Base-by-base conservation (phyloP, 2,888 invertebrate species). In the Rhopalosiphum nymphaeae region DNA sequence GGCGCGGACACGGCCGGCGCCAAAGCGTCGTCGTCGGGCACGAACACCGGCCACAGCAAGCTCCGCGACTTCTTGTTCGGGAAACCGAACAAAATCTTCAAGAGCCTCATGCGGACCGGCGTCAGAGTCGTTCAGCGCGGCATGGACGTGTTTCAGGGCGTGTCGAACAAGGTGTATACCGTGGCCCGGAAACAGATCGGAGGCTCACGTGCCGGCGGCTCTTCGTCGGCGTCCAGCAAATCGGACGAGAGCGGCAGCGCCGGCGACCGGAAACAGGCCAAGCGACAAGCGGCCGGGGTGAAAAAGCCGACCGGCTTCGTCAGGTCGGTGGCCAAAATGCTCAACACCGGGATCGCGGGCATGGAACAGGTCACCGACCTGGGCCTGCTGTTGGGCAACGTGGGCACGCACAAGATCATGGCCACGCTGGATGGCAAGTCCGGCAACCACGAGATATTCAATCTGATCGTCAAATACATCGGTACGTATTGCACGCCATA, bases 401-500 rank as follows among this genome's bases (percentile, higher is more conserved):
- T 94, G 1, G 93, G 93, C 46, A 49, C 57, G 49, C 85, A 86
- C 25, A 90, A 85, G 49, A 29, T 94, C 44, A 13, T 36, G 21
- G n/a, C 93, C 44, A 11, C 5, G 0, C 61, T 94, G 57, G 42
- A 94, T 29, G 89, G 89, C 42, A 25, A 84, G n/a, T 42, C 4
- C 36, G 93, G 93, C 9, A 94, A 90, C 61, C 25, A 44, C 21
- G 90, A 90, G 49, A 86, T 94, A 5, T 36, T 86, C 29, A 86
- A 94, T 0, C 9, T 94, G 10, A 26, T 94, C 29, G 3, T 94
- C 10, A 85, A 94, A 94, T 94, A 67, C 49, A 42, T 89, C 57
- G 93, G 93, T 94, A 61, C 44, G 93, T 86, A 94, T 44, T 9
- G n/a, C 5, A 67, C 7, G 67, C 2, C 16, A 16, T n/a, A n/a